These are phyloP conservation scores for Planiliza haematocheilus DNA, from an alignment of 2,113 vertebrate species.

Conservation along the genomic window DNA sequence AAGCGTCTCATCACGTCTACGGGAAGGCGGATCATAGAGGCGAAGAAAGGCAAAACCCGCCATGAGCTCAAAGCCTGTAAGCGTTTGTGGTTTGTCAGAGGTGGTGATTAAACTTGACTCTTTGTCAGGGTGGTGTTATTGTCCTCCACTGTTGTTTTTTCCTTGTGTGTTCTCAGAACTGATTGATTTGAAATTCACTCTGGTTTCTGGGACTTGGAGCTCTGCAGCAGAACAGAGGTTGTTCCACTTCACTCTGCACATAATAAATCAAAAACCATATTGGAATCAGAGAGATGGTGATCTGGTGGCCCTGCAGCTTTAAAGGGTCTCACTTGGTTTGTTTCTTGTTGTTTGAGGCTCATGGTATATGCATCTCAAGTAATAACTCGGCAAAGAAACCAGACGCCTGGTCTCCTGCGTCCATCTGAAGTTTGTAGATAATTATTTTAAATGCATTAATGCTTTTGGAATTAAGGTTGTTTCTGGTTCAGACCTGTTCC, in stretches of 20 bases:
- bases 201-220: neutral
- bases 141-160: constrained; percentile 8
- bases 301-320: neutral
- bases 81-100: constrained; percentile 1
- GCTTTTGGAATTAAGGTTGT: too few species aligned
- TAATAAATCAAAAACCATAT: neutral
- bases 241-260: neutral
- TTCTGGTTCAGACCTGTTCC: too few species aligned
- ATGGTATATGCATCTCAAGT: too few species aligned
- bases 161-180: neutral
- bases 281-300: neutral
- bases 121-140: constrained; percentile 32
- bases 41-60: neutral
- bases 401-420: too few species aligned
- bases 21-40: too few species aligned
- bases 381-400: too few species aligned
- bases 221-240: neutral
- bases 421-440: too few species aligned
- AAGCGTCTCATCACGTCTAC: constrained; percentile 31
- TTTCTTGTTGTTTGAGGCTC: constrained; percentile 7
- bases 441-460: too few species aligned
- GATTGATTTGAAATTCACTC: constrained; percentile 13
- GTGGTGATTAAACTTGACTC: constrained; percentile 20
- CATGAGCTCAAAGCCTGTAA: neutral
- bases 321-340: neutral